Conservation (phyloP, 2,888 invertebrate genomes). For the Euphydryas editha region DNA sequence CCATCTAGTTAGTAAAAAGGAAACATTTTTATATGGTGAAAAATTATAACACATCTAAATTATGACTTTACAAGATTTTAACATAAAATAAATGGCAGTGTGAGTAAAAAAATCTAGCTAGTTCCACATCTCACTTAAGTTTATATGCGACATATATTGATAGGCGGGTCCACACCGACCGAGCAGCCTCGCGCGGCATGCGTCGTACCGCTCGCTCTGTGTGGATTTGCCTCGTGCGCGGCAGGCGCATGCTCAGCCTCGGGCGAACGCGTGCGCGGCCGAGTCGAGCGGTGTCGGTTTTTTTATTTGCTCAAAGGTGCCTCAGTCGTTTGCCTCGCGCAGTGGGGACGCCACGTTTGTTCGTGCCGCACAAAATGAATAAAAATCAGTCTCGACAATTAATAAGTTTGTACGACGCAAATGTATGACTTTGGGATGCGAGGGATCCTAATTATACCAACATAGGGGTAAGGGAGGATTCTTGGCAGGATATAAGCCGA, state of each 20-base stretch:
- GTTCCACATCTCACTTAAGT: no score
- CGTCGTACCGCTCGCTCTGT: not conserved
- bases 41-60: no score
- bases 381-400: not conserved
- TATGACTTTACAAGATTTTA: no score
- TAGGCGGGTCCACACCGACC: not conserved
- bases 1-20: no score
- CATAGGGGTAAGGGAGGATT: not conserved
- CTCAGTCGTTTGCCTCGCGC: slow-evolving; percentile 39
- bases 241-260: slow-evolving; percentile 35
- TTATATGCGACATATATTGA: no score
- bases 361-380: not conserved
- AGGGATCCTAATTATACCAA: not conserved
- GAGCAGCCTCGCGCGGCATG: not conserved
- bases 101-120: no score
- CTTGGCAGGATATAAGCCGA: not conserved
- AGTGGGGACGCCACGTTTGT: slow-evolving; percentile 11
- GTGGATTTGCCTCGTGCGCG: slow-evolving; percentile 32
- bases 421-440: not conserved
- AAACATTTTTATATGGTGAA: no score
- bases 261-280: slow-evolving; percentile 33
- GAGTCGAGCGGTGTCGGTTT: slow-evolving; percentile 45
- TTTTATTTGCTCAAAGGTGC: slow-evolving; percentile 41
- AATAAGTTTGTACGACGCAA: not conserved
- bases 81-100: no score